These are phyloP conservation scores for Leptosomus discolor DNA, from an alignment of 2,113 vertebrate species.

Conservation along the genomic window DNA sequence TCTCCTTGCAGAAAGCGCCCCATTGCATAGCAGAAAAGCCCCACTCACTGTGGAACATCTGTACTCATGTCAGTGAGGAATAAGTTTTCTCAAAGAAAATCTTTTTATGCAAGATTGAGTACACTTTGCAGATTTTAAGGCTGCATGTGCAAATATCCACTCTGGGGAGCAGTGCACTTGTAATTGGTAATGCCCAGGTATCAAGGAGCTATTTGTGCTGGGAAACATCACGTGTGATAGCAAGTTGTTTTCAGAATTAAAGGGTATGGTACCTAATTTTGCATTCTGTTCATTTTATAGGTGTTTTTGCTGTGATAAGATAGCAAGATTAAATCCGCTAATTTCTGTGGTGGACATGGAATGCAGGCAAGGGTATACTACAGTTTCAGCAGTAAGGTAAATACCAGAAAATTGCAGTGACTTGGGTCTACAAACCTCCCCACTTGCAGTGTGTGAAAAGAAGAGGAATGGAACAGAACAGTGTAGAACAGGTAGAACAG, in stretches of 20 bases:
- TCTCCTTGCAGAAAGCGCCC: neutral
- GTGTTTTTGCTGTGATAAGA: neutral
- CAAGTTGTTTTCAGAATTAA: neutral
- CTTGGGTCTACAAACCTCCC: neutral
- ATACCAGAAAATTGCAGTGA: neutral
- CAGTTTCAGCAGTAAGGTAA: neutral
- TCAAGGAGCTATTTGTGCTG: neutral
- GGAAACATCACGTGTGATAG: rapidly evolving
- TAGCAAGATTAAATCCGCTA: neutral
- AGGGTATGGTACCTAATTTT: neutral
- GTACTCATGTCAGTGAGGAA: neutral
- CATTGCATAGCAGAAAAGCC: neutral
- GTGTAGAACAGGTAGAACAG: no score
- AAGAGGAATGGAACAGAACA: neutral
- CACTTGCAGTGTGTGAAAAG: neutral
- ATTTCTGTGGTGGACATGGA: neutral
- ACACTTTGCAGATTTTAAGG: neutral
- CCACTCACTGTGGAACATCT: neutral
- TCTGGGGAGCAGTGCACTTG: neutral
- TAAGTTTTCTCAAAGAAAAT: neutral
- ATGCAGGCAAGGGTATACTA: neutral
- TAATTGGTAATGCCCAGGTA: neutral
- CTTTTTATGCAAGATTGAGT: neutral
- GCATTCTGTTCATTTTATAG: neutral
- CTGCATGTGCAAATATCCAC: neutral